Base-by-base conservation (phyloP, 2,113 vertebrate genomes). In the Zosterops hypoxanthus region DNA sequence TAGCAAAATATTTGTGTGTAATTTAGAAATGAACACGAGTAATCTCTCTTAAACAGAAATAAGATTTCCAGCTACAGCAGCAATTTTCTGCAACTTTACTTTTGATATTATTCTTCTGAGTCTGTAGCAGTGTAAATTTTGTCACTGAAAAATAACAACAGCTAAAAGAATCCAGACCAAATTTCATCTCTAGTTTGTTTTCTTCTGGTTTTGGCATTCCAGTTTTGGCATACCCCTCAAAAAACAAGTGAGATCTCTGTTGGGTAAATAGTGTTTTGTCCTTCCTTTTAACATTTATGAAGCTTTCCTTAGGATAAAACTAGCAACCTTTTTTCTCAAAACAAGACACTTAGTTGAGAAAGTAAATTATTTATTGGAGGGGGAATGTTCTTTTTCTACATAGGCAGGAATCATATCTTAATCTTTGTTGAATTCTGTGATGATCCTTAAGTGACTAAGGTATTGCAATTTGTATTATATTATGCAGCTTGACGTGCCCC, bases 81-180 rank as follows among this genome's bases (percentile, higher is more conserved):
- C 11, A 78, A 12, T 26, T 42, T 6, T 69, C 21, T 65, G 25
- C 8, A 82, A 59, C 13, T 60, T 84, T 42, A 34, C 9, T 87
- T 73, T 47, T 39, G 6, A 21, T 81, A 44, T 47, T 65, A 33
- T 41, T 65, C 41, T 12, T 61, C 29, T 68, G 49, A 50, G 15
- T 44, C 9, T 42, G 3, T 28, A 86, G 50, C 12, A 36, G 11
- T 18, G 13, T 47, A 56, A 81, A 42, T 8, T 42, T 34, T 59
- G 52, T 33, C 14, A 39, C 0, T 70, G 69, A 57, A 70, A 25
- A 84, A 25, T 5, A 55, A 16, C 0, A 1, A 34, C 15, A 75
- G 4, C 33, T 55, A 46, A 9, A 6, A 86, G 29, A 66, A 71
- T 75, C 22, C 39, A 64, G 50, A 52, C 7, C 15, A 75, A 66